These are phyloP conservation scores for Drosophila equinoxialis DNA, from an alignment of 1,140 invertebrate genomes.

Conservation along the genomic window DNA sequence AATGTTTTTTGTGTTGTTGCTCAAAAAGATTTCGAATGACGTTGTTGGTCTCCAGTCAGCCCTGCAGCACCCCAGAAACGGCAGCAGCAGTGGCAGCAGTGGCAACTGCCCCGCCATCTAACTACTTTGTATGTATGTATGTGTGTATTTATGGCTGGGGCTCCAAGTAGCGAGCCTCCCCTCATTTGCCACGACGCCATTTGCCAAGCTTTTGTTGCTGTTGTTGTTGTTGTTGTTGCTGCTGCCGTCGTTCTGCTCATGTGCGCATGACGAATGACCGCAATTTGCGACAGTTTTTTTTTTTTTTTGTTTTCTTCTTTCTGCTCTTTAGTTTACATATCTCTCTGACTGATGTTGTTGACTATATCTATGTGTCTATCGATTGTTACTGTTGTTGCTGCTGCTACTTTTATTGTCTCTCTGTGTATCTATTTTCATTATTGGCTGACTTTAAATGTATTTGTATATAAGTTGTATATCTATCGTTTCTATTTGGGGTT, in stretches of 20 bases:
- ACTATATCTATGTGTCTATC: conserved; percentile 52
- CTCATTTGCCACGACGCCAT: conserved; percentile 69
- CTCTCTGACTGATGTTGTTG: conserved; percentile 64
- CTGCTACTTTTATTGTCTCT: conserved; percentile 19
- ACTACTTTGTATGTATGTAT: neutral
- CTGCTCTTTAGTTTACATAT: conserved; percentile 61
- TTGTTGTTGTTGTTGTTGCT: conserved; percentile 38
- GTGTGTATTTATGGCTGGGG: neutral
- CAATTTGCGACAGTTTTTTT: conserved; percentile 80
- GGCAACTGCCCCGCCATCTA: neutral
- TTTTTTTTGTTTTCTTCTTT: conserved; percentile 38
- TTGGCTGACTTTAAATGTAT: conserved; percentile 65
- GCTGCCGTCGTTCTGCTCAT: conserved; percentile 71
- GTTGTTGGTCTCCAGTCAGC: neutral
- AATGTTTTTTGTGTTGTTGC: conserved; percentile 36
- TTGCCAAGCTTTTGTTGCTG: conserved; percentile 60
- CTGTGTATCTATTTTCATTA: conserved; percentile 67
- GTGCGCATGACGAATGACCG: conserved; percentile 82
- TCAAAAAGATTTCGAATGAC: conserved; percentile 26
- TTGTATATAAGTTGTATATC: conserved; percentile 21
- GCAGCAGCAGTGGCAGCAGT: neutral
- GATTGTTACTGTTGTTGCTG: conserved; percentile 29
- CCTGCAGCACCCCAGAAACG: no score
- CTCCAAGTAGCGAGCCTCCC: conserved; percentile 20
- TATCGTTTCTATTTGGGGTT: conserved; percentile 22